Evolutionary conservation across 1,140 invertebrate genomes (phyloP).

Genomic region (Drosophila seguyi): DNA sequence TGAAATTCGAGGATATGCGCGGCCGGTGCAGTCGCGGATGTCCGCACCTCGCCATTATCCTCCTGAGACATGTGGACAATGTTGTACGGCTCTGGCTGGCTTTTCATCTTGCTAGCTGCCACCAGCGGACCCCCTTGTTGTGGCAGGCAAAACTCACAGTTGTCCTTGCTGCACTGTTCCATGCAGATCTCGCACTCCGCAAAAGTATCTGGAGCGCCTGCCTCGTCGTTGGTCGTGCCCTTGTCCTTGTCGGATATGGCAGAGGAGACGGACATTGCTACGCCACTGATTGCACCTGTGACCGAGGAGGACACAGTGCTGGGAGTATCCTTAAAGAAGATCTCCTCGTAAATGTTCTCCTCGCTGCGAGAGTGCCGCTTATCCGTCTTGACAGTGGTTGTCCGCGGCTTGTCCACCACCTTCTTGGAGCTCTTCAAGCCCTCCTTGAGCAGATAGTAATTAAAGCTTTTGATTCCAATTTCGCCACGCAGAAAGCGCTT

Average conservation of each 20-base stretch:
- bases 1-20: constrained; percentile 83
- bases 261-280: neutral
- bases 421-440: constrained; percentile 81
- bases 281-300: neutral
- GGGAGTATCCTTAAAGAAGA: constrained; percentile 77
- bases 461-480: constrained; percentile 85
- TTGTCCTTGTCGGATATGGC: constrained; percentile 41
- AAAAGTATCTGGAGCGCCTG: constrained; percentile 24
- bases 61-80: constrained; percentile 19
- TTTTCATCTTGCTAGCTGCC: constrained; percentile 5
- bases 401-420: constrained; percentile 65
- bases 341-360: constrained; percentile 85
- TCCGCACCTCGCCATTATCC: constrained; percentile 5
- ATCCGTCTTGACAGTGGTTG: constrained; percentile 6
- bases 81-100: constrained; percentile 17
- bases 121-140: constrained; percentile 10
- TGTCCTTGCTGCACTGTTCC: constrained; percentile 78
- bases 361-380: constrained; percentile 76
- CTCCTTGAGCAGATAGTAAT: constrained; percentile 84
- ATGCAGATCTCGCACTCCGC: constrained; percentile 80
- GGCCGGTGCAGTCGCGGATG: constrained; percentile 45
- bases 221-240: neutral
- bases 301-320: constrained; percentile 1
- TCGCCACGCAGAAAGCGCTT: constrained; percentile 79
- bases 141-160: constrained; percentile 75